These are phyloP conservation scores for Gonatopus flavifemur DNA, from an alignment of 1,140 invertebrate genomes.

Conservation along the genomic window DNA sequence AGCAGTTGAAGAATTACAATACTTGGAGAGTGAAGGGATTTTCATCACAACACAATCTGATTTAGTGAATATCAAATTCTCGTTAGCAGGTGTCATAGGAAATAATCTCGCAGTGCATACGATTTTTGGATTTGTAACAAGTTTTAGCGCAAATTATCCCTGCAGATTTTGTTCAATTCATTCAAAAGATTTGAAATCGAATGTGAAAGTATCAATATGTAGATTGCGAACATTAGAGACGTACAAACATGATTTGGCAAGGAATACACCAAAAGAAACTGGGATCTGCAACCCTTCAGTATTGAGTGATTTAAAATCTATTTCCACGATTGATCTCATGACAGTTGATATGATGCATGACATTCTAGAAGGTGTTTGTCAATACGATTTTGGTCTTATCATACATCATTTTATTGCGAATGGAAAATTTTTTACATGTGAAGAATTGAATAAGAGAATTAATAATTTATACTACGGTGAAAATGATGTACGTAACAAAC, in stretches of 20 bases:
- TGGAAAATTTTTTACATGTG: conserved; percentile 8
- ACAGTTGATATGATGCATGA: conserved; percentile 17
- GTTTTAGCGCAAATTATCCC: conserved; percentile 14
- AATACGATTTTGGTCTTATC: conserved; percentile 12
- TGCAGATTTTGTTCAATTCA: conserved; percentile 13
- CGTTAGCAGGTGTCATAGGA: conserved; percentile 11
- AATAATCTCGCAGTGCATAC: conserved; percentile 16
- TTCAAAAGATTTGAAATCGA: not conserved
- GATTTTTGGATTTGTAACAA: conserved; percentile 7
- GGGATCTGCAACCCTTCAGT: conserved; percentile 1
- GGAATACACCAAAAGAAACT: conserved; percentile 1
- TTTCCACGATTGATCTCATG: conserved; percentile 10
- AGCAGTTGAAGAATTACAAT: conserved; percentile 11
- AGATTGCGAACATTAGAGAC: conserved; percentile 15
- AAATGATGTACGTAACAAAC: conserved; percentile 2
- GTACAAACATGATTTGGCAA: conserved; percentile 7
- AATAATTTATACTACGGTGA: not conserved
- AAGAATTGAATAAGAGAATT: conserved; percentile 9
- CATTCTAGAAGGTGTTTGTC: conserved; percentile 8
- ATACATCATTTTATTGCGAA: conserved; percentile 4
- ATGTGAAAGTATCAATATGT: conserved; percentile 4
- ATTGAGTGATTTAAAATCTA: not conserved
- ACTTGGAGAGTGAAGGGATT: conserved; percentile 17
- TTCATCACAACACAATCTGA: conserved; percentile 9
- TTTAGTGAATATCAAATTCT: conserved; percentile 11